Conservation (phyloP, 2,888 invertebrate genomes). For the Eurytoma adleriae region DNA sequence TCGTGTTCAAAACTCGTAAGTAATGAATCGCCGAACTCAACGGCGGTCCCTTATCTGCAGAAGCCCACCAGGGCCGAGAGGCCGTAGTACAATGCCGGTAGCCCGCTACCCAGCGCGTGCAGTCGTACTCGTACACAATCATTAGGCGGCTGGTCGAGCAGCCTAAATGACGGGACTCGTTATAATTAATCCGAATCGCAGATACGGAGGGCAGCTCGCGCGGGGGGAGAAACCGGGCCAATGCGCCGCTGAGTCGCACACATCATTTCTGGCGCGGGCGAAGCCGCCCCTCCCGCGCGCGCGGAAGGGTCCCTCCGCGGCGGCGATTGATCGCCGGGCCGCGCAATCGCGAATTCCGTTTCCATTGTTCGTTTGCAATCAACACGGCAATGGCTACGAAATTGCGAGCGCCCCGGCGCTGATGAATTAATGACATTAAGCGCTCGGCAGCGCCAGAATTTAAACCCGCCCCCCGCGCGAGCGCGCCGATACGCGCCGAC, state of each 20-base stretch:
- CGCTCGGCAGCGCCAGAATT: background rate
- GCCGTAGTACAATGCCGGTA: too few species aligned
- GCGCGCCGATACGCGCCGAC: background rate
- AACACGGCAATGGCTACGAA: constrained; percentile 43
- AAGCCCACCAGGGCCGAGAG: background rate
- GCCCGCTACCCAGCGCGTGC: background rate
- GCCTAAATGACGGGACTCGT: constrained; percentile 43
- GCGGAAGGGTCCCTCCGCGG: background rate
- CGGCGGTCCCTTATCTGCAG: constrained; percentile 27
- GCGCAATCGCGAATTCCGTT: constrained; percentile 45
- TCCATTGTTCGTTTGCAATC: constrained; percentile 52
- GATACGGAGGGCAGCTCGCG: background rate
- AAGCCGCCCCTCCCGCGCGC: constrained; percentile 3
- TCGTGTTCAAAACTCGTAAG: background rate
- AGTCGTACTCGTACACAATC: constrained; percentile 17
- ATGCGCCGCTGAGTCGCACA: background rate
- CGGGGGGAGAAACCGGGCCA: background rate
- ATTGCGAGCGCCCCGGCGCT: constrained; percentile 23
- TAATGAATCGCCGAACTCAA: background rate
- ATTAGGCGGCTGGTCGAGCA: constrained; percentile 33
- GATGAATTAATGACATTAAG: constrained; percentile 53
- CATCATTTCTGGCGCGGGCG: constrained; percentile 6
- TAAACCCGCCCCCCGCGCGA: background rate
- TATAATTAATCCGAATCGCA: constrained; percentile 52
- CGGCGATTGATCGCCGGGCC: constrained; percentile 38